Conservation (phyloP, 2,113 vertebrate genomes). For the Percopsis transmontana region DNA sequence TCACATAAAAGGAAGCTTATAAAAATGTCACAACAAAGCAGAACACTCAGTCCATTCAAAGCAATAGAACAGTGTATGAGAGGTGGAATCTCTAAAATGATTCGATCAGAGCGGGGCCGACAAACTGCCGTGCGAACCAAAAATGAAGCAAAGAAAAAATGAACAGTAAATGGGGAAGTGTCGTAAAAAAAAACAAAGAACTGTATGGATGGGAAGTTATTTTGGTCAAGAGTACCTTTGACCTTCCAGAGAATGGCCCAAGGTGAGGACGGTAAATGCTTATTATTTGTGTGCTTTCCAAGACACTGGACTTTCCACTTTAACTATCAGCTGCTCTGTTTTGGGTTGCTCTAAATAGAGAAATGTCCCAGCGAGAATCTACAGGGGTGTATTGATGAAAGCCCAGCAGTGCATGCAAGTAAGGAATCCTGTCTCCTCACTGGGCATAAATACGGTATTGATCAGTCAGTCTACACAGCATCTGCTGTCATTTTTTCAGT, state of each 20-base stretch:
- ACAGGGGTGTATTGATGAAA: constrained; percentile 64
- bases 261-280: too few relatives aligned
- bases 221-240: constrained; percentile 33
- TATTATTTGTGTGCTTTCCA: constrained; percentile 54
- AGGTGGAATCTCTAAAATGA: too few relatives aligned
- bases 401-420: constrained; percentile 61
- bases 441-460: constrained; percentile 78
- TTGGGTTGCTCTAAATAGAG: constrained; percentile 68
- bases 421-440: constrained; percentile 72
- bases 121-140: too few relatives aligned
- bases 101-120: too few relatives aligned
- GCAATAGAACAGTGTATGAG: too few relatives aligned
- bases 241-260: constrained; percentile 13
- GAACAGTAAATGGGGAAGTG: not conserved
- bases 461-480: constrained; percentile 72
- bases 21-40: too few relatives aligned
- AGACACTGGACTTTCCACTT: constrained; percentile 40
- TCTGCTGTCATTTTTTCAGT: constrained; percentile 73
- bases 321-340: constrained; percentile 57
- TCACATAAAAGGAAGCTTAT: too few relatives aligned
- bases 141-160: not conserved
- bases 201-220: constrained; percentile 1
- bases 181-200: not conserved
- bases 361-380: constrained; percentile 51
- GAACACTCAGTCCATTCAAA: too few relatives aligned